Percentiles rank a stretch among this genome's conserved stretches.
Evolutionary conservation across 64 coral and sea anemone genomes (phyloP).

Genomic region (Stichodactyla helianthus): DNA sequence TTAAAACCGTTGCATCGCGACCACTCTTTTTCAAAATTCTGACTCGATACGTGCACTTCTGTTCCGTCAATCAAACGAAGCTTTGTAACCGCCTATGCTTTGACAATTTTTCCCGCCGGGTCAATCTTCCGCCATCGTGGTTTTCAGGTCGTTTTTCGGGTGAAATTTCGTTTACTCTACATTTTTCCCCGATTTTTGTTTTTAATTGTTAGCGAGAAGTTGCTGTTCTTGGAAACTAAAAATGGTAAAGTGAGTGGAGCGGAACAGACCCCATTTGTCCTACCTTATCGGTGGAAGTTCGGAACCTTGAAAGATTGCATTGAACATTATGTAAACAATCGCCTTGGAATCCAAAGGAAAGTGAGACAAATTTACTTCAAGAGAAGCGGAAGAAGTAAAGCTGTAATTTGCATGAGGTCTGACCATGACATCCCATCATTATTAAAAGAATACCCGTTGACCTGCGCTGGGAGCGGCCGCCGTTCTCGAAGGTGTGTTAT

Average conservation of each 20-base stretch:
- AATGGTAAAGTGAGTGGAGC: slow-evolving; percentile 17
- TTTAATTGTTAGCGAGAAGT: slow-evolving; percentile 34
- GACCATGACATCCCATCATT: slow-evolving; percentile 7
- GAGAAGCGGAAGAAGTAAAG: slow-evolving; percentile 8
- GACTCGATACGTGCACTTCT: too few species aligned
- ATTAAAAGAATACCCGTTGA: slow-evolving; percentile 5
- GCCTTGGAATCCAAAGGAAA: background rate
- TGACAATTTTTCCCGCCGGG: too few species aligned
- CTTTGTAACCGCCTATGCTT: too few species aligned
- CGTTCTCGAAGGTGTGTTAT: too few species aligned
- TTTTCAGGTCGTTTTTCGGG: too few species aligned
- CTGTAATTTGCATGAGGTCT: background rate
- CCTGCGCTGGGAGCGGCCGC: too few species aligned
- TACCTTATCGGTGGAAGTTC: slow-evolving; percentile 23
- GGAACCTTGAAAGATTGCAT: slow-evolving; percentile 4
- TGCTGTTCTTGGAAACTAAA: slow-evolving; percentile 21
- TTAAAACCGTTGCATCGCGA: too few species aligned
- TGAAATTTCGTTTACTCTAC: too few species aligned
- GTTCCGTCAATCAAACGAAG: too few species aligned
- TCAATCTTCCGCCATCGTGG: too few species aligned
- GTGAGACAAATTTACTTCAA: slow-evolving; percentile 17
- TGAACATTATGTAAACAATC: slow-evolving; percentile 22
- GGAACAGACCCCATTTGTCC: slow-evolving; percentile 14
- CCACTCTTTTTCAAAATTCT: too few species aligned
- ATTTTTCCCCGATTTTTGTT: too few species aligned